Evolutionary conservation across 2,797 vertebrate genomes (phyloP).

Genomic region (Channallabes apus): DNA sequence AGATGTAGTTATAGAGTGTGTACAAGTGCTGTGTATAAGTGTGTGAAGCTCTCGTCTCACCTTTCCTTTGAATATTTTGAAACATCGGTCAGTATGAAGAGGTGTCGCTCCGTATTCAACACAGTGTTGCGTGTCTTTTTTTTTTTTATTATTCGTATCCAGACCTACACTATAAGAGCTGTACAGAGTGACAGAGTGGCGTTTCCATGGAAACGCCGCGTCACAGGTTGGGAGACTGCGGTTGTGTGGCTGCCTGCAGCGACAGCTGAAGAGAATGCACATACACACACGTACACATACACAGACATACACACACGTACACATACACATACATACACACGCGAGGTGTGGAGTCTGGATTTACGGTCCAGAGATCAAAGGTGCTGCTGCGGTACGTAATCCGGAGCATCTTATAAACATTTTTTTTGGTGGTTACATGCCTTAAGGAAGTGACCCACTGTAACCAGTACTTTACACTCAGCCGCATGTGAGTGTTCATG

Average conservation of each 20-base stretch:
- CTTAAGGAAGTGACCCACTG: background rate
- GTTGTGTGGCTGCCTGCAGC: slow-evolving; percentile 60
- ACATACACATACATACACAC: no score
- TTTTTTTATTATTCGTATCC: background rate
- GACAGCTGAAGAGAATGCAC: slow-evolving; percentile 40
- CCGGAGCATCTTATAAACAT: background rate
- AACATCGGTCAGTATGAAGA: slow-evolving; percentile 42
- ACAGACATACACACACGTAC: background rate
- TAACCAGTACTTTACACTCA: no score
- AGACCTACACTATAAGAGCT: slow-evolving; percentile 37
- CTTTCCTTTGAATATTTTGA: slow-evolving; percentile 38
- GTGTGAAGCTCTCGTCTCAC: slow-evolving; percentile 22
- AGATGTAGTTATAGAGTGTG: background rate
- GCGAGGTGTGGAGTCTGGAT: background rate
- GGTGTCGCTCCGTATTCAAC: slow-evolving; percentile 34
- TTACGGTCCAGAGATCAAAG: slow-evolving; percentile 26
- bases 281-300: slow-evolving; percentile 3
- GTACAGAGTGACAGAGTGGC: slow-evolving; percentile 57
- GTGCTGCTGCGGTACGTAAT: slow-evolving; percentile 23
- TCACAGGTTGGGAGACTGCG: slow-evolving; percentile 69
- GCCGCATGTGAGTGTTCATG: no score
- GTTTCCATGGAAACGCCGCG: slow-evolving; percentile 74
- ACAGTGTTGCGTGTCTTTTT: background rate
- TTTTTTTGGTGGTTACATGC: background rate
- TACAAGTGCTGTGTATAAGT: background rate